Base-by-base conservation (phyloP, 2,113 vertebrate genomes). In the Archilochus colubris region DNA sequence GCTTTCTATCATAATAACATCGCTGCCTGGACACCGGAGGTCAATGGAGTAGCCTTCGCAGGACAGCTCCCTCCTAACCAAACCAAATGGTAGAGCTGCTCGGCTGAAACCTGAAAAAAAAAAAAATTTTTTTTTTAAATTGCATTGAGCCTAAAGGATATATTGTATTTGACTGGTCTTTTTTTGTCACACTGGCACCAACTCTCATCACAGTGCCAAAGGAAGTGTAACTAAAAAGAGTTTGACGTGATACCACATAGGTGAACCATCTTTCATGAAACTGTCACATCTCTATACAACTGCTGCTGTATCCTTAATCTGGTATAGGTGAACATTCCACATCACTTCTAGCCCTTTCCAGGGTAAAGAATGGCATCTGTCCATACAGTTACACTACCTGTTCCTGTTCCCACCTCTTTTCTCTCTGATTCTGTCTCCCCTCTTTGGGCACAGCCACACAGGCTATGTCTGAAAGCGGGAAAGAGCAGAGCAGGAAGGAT, bases 31-130 rank as follows among this genome's bases (percentile, higher is more conserved):
- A 96, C 99, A 99, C 31, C 99, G 98, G 79, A 99, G 98, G 97
- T 99, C 99, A 82, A 99, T 99, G 93, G 99, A 99, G 95, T 99
- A 99, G 94, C 99, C 99, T 97, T 99, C 99, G 13, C 99, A 99
- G 86, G 99, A 99, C 74, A 99, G 98, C 97, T 99, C 99, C 97
- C 99, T 97, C 91, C 99, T 98, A 44, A 99, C 99, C 95, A 99
- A 98, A 85, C 99, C 99, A 81, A 99, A 99, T 0, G 99, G 99
- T 94, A 99, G 97, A 2, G 99, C 99, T 81, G 99, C 99, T 97
- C 99, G 98, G 96, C 99, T 99, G 96, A 99, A 99, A 95, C 98
- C 99, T 99, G 57, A 8, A 43, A 92, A 91, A n/a, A 13, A 11
- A 11, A 25, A 20, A 54, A 73, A 57, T 12, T 40, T 38, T 38